Conservation (phyloP, 2,113 vertebrate genomes). For the Misgurnus anguillicaudatus region DNA sequence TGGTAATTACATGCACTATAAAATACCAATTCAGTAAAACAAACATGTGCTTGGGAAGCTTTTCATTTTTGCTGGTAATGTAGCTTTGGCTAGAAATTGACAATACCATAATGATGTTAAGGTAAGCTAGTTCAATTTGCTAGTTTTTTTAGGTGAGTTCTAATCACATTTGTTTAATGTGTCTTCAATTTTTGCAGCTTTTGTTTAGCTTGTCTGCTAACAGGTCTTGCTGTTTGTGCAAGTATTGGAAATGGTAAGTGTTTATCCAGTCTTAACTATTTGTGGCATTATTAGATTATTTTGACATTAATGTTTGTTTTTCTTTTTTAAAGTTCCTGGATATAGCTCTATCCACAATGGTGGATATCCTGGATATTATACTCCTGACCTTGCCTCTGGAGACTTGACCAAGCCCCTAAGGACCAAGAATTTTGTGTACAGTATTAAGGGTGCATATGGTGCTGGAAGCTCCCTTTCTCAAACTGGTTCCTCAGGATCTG, state of each 20-base stretch:
- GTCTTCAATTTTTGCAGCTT: background rate
- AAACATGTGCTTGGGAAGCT: background rate
- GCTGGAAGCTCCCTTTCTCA: background rate
- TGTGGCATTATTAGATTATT: background rate
- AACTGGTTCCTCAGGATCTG: background rate
- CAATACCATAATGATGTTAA: background rate
- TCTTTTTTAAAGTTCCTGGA: background rate
- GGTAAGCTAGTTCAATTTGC: background rate
- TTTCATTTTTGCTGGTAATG: background rate
- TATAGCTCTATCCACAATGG: background rate
- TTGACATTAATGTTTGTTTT: background rate
- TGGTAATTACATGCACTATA: background rate
- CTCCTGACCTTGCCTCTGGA: no score
- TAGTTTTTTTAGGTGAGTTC: background rate
- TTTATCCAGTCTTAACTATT: background rate
- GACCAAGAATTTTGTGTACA: background rate
- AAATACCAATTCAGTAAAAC: background rate
- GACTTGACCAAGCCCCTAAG: background rate
- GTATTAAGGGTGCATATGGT: background rate
- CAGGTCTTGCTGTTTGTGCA: background rate
- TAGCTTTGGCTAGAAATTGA: background rate
- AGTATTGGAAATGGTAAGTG: background rate
- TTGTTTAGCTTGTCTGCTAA: background rate
- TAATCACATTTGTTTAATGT: rapidly evolving
- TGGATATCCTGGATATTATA: background rate